Evolutionary conservation across 30 jellyfish, hydroid and myxozoan species (phyloP).

Genomic region (Hydra vulgaris): DNA sequence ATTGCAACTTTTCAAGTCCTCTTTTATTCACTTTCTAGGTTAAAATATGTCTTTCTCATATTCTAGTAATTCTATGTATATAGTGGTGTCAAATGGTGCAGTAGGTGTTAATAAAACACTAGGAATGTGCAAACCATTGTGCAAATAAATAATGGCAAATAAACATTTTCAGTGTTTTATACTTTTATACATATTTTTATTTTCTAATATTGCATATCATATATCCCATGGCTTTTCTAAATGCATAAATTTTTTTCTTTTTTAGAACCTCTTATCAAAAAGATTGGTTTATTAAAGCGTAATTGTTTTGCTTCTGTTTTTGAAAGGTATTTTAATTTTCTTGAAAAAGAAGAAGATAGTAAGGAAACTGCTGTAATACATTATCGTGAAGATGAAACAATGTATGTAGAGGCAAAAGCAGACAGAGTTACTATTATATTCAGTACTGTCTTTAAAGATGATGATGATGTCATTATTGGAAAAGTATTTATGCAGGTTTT

Average conservation of each 20-base stretch:
- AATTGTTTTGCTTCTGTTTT: slow-evolving; percentile 94
- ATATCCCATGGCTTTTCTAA: too few relatives aligned
- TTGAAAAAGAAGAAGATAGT: slow-evolving; percentile 44
- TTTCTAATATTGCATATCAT: too few relatives aligned
- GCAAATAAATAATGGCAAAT: too few relatives aligned
- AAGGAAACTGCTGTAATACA: slow-evolving; percentile 81
- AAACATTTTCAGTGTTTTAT: too few relatives aligned
- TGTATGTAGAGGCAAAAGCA: slow-evolving; percentile 84
- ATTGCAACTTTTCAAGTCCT: too few relatives aligned
- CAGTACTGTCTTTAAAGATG: slow-evolving; percentile 93
- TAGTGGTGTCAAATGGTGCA: too few relatives aligned
- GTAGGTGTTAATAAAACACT: too few relatives aligned
- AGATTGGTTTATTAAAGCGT: slow-evolving; percentile 78
- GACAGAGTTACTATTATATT: slow-evolving; percentile 91
- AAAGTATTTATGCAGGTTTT: slow-evolving; percentile 93
- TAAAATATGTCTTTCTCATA: too few relatives aligned
- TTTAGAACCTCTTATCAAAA: slow-evolving; percentile 72
- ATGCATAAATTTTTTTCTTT: neutral
- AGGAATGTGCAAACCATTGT: too few relatives aligned
- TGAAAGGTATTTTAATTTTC: slow-evolving; percentile 70
- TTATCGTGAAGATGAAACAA: slow-evolving; percentile 96
- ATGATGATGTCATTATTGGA: slow-evolving; percentile 97
- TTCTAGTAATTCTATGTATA: too few relatives aligned
- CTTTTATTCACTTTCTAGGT: too few relatives aligned
- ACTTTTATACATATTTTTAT: too few relatives aligned